Evolutionary conservation across 2,888 invertebrate genomes (phyloP).

Genomic region (Amphipoea oculea): DNA sequence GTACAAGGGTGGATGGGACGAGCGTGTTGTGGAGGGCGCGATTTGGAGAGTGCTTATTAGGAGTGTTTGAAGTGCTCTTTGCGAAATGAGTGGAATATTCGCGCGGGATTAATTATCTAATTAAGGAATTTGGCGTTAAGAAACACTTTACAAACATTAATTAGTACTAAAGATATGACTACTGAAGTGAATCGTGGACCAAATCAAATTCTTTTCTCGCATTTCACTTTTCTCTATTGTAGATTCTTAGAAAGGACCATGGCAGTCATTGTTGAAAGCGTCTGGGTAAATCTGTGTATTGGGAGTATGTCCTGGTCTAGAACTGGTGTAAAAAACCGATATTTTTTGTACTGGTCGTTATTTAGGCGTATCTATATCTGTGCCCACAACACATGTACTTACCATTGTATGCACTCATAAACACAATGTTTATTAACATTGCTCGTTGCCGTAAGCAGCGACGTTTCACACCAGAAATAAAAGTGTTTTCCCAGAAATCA

Average conservation of each 20-base stretch:
- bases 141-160: background rate
- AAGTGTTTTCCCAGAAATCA: background rate
- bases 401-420: background rate
- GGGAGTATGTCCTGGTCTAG: background rate
- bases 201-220: background rate
- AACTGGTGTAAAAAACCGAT: background rate
- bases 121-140: constrained; percentile 7
- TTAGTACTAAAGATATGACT: background rate
- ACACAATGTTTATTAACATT: background rate
- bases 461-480: background rate
- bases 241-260: background rate
- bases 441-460: background rate
- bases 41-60: background rate
- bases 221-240: background rate
- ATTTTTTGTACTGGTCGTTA: background rate
- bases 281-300: background rate
- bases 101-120: background rate
- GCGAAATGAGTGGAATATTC: constrained; percentile 23
- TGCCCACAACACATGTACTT: background rate
- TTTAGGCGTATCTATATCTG: too few relatives aligned
- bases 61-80: constrained; percentile 16
- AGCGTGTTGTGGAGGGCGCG: background rate
- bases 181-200: background rate
- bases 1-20: constrained; percentile 36
- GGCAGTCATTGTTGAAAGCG: background rate